Evolutionary conservation across 2,113 vertebrate species (phyloP), one percentile per base, ranked within the genome.

Genomic region (Erythrolamprus reginae): DNA sequence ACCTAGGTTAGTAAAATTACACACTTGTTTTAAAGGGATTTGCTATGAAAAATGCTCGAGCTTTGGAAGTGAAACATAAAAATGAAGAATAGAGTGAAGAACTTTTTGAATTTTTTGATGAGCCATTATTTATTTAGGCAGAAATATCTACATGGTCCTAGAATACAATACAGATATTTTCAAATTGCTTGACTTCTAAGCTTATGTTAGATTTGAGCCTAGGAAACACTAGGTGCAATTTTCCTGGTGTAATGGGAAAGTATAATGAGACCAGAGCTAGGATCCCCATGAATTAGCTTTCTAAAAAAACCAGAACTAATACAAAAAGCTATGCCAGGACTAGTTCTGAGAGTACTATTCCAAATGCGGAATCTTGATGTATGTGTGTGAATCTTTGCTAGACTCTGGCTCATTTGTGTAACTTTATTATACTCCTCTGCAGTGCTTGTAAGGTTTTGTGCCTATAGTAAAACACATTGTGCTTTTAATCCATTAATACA

Each of bases 381-480:
- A 0, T 88, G 47, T 82, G 23, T 48, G 55, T 84, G 86, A 91
- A 88, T 88, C 47, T 91, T 84, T 91, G 52, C 90, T 88, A 88
- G 86, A 88, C 45, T 89, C 55, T 82, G 26, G 0, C 4, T 89
- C 94, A 90, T 84, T 94, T 91, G 23, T 52, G 45, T 10, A 83
- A 89, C 24, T 61, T 92, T 10, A 84, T 84, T 83, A 91, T 88
- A 84, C 50, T 51, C 38, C 12, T 92, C 55, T 4, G 0, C 47
- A 47, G 48, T 65, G 48, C 4, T 70, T 92, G 91, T 86, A 82
- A 82, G 77, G 89, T 50, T 88, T 77, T 2, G 19, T 84, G 77
- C 19, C n/a, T 51, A 85, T n/a, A 82, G 24, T 38, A 83, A 86
- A 4, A 53, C n/a, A 89, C 51, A 61, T 85, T 92, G 92, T 17